Evolutionary conservation across 2,888 invertebrate species (phyloP), one percentile per base, ranked within the genome.

Genomic region (Macrosiphum euphorbiae): DNA sequence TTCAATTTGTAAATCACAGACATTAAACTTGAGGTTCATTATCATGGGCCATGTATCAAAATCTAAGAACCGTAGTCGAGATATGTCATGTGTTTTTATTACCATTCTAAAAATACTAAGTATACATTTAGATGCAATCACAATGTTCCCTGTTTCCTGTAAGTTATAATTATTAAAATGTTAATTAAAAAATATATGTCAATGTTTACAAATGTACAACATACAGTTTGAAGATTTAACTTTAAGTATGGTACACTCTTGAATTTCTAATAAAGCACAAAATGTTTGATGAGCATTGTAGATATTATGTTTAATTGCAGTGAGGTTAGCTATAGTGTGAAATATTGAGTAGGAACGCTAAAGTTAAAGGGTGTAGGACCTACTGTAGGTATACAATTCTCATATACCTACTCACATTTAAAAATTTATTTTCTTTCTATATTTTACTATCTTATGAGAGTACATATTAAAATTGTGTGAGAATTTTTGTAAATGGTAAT

Each of bases 11-110:
- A 98, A 96, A 94, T 96, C 96, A 4, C 52, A 90, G n/a, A 94
- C 41, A 87, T 96, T 95, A 95, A 98, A 97, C 94, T 97, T 96
- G 90, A 97, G 96, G 95, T 97, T 97, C 3, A 98, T 96, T 88
- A 97, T 96, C 95, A 97, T 96, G 61, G 97, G 97, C 94, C 97
- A 96, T 91, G 97, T 97, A 95, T 97, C 97, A 95, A 97, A 97
- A 95, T 97, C 97, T 89, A 97, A 96, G 95, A 97, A 97, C 94
- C 96, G 96, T 95, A 97, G 96, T 95, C 97, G 97, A 1, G 97
- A 97, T 88, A 97, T 96, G 95, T 97, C 97, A 95, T 97, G 97
- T 0, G 97, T 97, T 95, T 97, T 97, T 24, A 97, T 96, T 94
- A 97, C 96, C 94, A 97, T 97, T 95, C 97, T 96, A 95, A 97